Base-by-base conservation (phyloP, 30 jellyfish, hydroid and myxozoan species). In the Clytia hemisphaerica region DNA sequence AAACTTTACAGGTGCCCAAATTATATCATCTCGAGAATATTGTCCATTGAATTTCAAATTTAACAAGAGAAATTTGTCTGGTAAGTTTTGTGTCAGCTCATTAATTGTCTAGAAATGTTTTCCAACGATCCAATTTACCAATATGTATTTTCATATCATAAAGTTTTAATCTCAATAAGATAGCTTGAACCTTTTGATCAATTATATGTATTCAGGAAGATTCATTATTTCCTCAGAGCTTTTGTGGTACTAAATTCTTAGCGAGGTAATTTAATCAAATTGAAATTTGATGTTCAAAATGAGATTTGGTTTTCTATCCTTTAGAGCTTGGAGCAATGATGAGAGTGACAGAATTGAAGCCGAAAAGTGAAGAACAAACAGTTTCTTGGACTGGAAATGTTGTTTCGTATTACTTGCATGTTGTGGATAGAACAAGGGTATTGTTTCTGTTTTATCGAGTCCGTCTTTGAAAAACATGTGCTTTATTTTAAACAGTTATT, bases 311-410 rank as follows among this genome's bases (percentile, higher is more conserved):
- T 15, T 29, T 47, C 45, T n/a, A n/a, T n/a, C n/a, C n/a, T n/a
- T 29, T 36, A 86, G 96, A 78, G 59, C 76, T 86, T 31, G 96
- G 96, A 28, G 93, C 96, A 3, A 86, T 86, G 96, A 86, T 86
- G 93, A 57, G 85, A 30, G 96, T 86, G 27, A 65, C 93, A 10
- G 96, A 86, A 40, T 35, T 86, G 28, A 86, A 78, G 78, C 96
- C 96, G 25, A 77, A 92, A 1, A 78, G 82, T 55, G 93, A 86
- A 48, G 77, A 92, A 44, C 83, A 83, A 49, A 78, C 96, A 0
- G 96, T 86, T 27, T 86, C 96, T 16, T 86, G 96, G 96, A 86
- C 96, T 24, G 96, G 96, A 4, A 86, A 86, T 30, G 84, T 77
- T 34, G 93, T 86, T 1, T 86, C 96, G 9, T 86, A 86, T 71